Conservation (phyloP, 1,140 invertebrate genomes). For the Gonioctena quinquepunctata region DNA sequence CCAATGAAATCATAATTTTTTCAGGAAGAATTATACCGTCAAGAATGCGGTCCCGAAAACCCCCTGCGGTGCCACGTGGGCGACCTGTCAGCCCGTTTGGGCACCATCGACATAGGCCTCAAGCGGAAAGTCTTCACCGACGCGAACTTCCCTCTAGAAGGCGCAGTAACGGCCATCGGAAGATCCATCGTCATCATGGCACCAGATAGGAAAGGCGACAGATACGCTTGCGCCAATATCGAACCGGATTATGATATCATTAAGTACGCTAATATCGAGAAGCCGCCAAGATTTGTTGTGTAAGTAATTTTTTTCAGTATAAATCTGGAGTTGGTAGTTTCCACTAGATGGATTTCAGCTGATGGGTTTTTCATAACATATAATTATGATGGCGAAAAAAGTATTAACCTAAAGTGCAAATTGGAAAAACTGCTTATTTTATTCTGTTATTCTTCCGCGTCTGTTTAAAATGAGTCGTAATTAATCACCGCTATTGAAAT, state of each 20-base stretch:
- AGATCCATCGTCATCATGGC: conserved; percentile 85
- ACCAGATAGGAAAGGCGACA: conserved; percentile 69
- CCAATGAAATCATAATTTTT: neutral
- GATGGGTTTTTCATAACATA: neutral
- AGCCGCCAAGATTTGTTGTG: conserved; percentile 85
- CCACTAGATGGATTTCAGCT: neutral
- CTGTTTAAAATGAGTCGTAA: neutral
- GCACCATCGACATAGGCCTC: conserved; percentile 81
- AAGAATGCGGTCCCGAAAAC: conserved; percentile 85
- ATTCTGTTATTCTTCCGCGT: neutral
- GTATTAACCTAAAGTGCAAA: neutral
- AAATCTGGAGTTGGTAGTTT: neutral
- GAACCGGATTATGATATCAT: conserved; percentile 88
- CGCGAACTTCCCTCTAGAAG: conserved; percentile 84
- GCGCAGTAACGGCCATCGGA: conserved; percentile 75
- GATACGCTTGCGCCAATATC: conserved; percentile 90
- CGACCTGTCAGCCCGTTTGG: conserved; percentile 83
- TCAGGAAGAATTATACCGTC: conserved; percentile 79
- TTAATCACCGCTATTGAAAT: no score
- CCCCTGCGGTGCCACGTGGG: conserved; percentile 92
- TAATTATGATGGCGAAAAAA: neutral
- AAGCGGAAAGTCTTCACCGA: conserved; percentile 81
- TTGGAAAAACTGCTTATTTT: neutral
- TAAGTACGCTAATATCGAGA: conserved; percentile 86
- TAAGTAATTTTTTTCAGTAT: conserved; percentile 62